phyloP scores from a whole-genome alignment of 2,888 invertebrate genomes.

The Dynastes tityus region DNA sequence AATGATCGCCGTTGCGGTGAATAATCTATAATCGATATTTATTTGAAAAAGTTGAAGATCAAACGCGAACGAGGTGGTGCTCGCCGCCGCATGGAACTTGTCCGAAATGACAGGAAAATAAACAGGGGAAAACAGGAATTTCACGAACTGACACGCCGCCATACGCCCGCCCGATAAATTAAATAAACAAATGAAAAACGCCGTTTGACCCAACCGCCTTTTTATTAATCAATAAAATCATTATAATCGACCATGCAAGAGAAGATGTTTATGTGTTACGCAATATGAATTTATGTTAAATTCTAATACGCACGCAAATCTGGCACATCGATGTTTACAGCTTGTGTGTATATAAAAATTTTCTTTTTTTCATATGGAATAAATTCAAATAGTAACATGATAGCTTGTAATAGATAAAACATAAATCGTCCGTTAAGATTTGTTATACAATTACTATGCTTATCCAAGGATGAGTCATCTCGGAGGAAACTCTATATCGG shows the following conservation, averaged over 20 bases:
- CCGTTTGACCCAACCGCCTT: constrained; percentile 44
- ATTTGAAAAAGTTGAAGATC: constrained; percentile 48
- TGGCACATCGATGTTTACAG: constrained; percentile 44
- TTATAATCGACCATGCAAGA: constrained; percentile 44
- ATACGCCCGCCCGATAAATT: constrained; percentile 46
- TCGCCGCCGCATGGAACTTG: constrained; percentile 46
- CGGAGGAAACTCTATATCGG: neutral
- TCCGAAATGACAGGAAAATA: constrained; percentile 51
- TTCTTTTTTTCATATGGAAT: neutral
- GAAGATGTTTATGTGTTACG: constrained; percentile 44
- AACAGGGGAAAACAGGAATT: constrained; percentile 48
- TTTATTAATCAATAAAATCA: constrained; percentile 47
- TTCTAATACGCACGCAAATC: constrained; percentile 37
- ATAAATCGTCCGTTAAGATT: constrained; percentile 1
- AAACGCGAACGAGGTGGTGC: constrained; percentile 46
- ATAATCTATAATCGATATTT: constrained; percentile 49
- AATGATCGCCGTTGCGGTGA: constrained; percentile 30
- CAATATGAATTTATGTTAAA: constrained; percentile 45
- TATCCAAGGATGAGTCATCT: neutral
- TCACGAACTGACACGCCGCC: constrained; percentile 46
- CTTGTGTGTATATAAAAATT: neutral
- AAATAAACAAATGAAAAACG: constrained; percentile 43
- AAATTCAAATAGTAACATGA: constrained; percentile 14
- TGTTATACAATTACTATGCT: neutral
- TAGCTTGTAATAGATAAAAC: neutral